Base-by-base conservation (phyloP, 2,888 invertebrate species). In the Patella caerulea region DNA sequence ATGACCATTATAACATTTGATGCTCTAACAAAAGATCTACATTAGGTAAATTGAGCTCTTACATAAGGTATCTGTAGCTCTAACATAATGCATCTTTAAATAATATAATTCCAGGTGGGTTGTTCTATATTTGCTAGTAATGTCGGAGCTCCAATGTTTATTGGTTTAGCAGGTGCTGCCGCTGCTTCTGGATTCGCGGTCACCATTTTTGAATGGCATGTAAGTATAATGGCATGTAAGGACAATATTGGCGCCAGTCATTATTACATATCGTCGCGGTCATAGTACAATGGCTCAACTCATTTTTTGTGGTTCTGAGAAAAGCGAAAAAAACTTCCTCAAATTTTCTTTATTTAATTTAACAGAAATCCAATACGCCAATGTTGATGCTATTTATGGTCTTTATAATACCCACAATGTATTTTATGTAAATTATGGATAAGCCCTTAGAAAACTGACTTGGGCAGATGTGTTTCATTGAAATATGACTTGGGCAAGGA, bases 191-290 rank as follows among this genome's bases (percentile, higher is more conserved):
- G 89, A 7, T 81, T 86, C 19, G 88, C 88, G 15, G 88, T 88
- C 1, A 83, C 85, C 29, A 88, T 89, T 78, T 90, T 88, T 76
- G 90, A 90, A 82, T 89, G 89, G 89, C 87, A 88, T 74, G 88
- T 74, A 74, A 59, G 74, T 74, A 45, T 45, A 45, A n/a, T n/a
- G n/a, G n/a, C n/a, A n/a, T n/a, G n/a, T n/a, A 24, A 24, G 24
- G 24, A 24, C 24, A 24, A 24, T 24, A 24, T 24, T 24, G 24
- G 24, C 1, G 24, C 24, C 24, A 24, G 24, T 24, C 24, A 24
- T 24, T 24, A 24, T 24, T 24, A 24, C 24, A 24, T 24, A 24
- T n/a, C n/a, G 55, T 55, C 55, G 3, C 55, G 55, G 55, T 55
- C 55, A 55, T 55, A 55, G 17, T 17, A 55, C 1, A 55, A 55